These are phyloP conservation scores for Bactericera cockerelli DNA, from an alignment of 1,140 invertebrate genomes.

Conservation along the genomic window DNA sequence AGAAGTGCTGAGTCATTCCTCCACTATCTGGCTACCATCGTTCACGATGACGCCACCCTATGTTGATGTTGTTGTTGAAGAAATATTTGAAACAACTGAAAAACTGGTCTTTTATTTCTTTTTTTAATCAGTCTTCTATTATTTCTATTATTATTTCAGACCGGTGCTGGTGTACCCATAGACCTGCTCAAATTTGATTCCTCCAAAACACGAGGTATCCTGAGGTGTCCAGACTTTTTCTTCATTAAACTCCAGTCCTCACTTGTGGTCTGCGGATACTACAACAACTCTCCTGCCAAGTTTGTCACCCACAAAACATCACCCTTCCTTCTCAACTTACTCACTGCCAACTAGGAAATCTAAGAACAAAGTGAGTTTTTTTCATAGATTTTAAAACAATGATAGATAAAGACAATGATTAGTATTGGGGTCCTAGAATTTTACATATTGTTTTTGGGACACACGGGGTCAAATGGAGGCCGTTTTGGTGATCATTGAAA, in stretches of 20 bases:
- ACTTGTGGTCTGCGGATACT: conserved; percentile 36
- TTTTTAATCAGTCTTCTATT: too few species aligned
- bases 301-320: conserved; percentile 39
- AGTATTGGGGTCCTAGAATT: too few species aligned
- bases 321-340: conserved; percentile 29
- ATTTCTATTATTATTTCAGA: conserved; percentile 20
- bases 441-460: too few species aligned
- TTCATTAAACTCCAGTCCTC: conserved; percentile 39
- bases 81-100: too few species aligned
- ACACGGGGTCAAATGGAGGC: too few species aligned
- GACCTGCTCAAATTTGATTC: conserved; percentile 41
- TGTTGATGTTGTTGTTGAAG: too few species aligned
- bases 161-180: conserved; percentile 34
- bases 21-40: too few species aligned
- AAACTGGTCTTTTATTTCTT: too few species aligned
- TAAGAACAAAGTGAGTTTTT: background rate
- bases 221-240: conserved; percentile 37
- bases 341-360: conserved; percentile 13
- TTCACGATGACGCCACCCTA: too few species aligned
- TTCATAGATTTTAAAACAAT: background rate
- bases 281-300: conserved; percentile 34
- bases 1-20: too few species aligned
- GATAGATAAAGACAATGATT: too few species aligned
- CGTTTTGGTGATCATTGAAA: too few species aligned
- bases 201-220: conserved; percentile 31